These are phyloP conservation scores for Poeciliopsis presidionis DNA, from an alignment of 2,797 vertebrate genomes.

Conservation along the genomic window DNA sequence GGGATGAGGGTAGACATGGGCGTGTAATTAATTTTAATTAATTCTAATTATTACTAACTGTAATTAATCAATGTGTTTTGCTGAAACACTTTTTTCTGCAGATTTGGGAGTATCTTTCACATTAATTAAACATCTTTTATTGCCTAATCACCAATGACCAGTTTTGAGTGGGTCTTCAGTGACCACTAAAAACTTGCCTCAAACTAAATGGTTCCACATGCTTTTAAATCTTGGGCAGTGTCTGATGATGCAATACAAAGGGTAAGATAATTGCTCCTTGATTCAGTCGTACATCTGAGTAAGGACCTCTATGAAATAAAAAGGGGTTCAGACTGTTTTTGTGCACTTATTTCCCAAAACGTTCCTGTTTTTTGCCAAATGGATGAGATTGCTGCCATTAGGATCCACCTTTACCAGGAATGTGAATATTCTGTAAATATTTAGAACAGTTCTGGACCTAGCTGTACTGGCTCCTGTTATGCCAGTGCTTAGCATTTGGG, in stretches of 20 bases:
- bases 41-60: constrained; percentile 3
- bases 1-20: neutral
- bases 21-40: constrained; percentile 4
- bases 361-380: neutral
- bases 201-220: neutral
- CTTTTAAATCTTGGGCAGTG: neutral
- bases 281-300: neutral
- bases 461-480: neutral
- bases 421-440: neutral
- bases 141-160: neutral
- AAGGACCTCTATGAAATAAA: neutral
- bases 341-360: neutral
- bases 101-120: neutral
- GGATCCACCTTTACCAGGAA: neutral
- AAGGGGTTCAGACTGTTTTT: neutral
- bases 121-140: neutral
- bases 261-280: neutral
- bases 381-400: neutral
- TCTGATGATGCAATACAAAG: neutral
- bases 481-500: neutral
- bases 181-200: neutral
- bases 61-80: constrained; percentile 4
- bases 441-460: neutral
- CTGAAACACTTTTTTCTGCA: neutral
- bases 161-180: neutral